Percentiles rank a stretch among this genome's conserved stretches.
Conservation (phyloP, 1,140 invertebrate species). For the Mizuhopecten yessoensis region DNA sequence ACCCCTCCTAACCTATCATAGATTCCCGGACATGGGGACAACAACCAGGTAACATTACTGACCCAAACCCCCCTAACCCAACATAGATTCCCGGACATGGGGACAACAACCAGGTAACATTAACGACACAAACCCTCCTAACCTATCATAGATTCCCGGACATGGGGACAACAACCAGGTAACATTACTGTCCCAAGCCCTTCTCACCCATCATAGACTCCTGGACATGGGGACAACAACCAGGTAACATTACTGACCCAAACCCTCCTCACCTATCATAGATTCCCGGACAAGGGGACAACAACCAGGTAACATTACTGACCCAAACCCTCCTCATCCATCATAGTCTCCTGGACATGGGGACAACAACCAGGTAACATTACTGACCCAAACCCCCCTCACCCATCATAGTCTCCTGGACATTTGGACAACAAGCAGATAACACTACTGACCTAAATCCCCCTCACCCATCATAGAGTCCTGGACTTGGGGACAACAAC, state of each 20-base stretch:
- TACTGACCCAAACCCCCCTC: conserved; percentile 80
- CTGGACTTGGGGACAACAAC: conserved; percentile 93
- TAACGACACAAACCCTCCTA: not conserved
- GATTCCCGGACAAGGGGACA: conserved; percentile 91
- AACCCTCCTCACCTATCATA: conserved; percentile 81
- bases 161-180: conserved; percentile 2
- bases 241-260: conserved; percentile 79
- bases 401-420: conserved; percentile 86
- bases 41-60: conserved; percentile 88
- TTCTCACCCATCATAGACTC: not conserved
- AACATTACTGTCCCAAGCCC: not conserved
- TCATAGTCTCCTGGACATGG: conserved; percentile 90
- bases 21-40: conserved; percentile 92
- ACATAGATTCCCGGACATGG: conserved; percentile 90
- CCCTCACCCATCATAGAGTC: conserved; percentile 84
- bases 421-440: conserved; percentile 93
- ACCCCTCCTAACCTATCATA: conserved; percentile 81
- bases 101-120: conserved; percentile 90
- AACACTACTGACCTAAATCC: conserved; percentile 84
- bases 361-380: conserved; percentile 90
- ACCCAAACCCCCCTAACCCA: conserved; percentile 82
- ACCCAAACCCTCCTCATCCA: conserved; percentile 69
- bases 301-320: conserved; percentile 88
- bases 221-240: not conserved
- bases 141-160: not conserved